A percentile compares a stretch with the other conserved stretches of the same genome.
These are phyloP conservation scores for Melangyna quadrimaculata DNA, from an alignment of 2,888 invertebrate species.

Conservation along the genomic window DNA sequence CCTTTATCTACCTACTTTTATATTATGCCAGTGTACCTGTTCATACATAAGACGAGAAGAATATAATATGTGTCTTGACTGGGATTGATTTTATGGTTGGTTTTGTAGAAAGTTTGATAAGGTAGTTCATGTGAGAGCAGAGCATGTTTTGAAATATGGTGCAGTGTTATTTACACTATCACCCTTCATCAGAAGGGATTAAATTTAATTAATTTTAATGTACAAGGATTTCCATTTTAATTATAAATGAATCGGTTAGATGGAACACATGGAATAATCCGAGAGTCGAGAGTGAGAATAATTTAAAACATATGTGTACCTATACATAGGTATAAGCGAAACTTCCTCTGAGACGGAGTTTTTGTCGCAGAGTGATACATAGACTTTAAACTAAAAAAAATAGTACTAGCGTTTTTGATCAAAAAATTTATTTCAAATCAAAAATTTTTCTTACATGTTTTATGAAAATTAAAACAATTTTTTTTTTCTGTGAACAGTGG, in stretches of 20 bases:
- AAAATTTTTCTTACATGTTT: too few species aligned
- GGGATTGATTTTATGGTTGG: constrained; percentile 22
- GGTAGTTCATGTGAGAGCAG: background rate
- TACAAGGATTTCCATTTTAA: constrained; percentile 44
- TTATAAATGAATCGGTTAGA: constrained; percentile 36
- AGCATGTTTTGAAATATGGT: constrained; percentile 16
- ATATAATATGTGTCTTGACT: background rate
- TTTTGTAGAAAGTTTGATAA: constrained; percentile 9
- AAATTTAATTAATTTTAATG: constrained; percentile 55
- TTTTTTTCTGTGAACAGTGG: too few species aligned
- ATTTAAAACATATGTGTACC: too few species aligned
- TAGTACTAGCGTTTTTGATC: too few species aligned
- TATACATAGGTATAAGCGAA: too few species aligned
- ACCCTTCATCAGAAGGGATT: constrained; percentile 8
- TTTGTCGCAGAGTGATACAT: background rate
- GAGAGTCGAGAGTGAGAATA: background rate
- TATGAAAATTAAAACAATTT: too few species aligned
- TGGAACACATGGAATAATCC: constrained; percentile 13
- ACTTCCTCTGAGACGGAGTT: background rate
- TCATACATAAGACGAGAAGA: background rate
- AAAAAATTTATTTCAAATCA: too few species aligned
- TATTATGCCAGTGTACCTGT: background rate
- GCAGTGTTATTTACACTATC: constrained; percentile 18
- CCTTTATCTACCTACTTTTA: background rate
- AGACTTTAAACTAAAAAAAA: background rate